Evolutionary conservation across 2,797 vertebrate genomes (phyloP).

Genomic region (Rhynchonycteris naso): DNA sequence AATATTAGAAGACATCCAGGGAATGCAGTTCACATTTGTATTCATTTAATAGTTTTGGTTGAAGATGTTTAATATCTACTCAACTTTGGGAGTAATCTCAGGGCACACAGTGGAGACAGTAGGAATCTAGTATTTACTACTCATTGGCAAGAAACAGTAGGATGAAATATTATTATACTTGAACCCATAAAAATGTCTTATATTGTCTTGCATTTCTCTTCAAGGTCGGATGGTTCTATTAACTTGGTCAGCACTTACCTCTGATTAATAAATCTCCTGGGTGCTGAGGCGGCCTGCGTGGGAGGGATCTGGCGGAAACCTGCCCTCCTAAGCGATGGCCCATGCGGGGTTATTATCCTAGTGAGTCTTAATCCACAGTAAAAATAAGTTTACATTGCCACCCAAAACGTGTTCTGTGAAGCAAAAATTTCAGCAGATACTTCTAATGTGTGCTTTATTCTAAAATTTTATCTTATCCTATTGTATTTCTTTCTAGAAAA

Average conservation of each 20-base stretch:
- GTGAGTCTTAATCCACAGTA: not conserved
- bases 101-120: not conserved
- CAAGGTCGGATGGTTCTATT: conserved; percentile 3
- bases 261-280: not conserved
- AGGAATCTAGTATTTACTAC: not conserved
- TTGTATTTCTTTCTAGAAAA: not conserved
- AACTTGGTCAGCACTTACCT: not conserved
- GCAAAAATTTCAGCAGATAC: not conserved
- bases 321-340: not conserved
- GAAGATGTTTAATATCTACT: conserved; percentile 6
- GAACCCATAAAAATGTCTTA: not conserved
- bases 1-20: not conserved
- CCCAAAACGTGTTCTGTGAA: not conserved
- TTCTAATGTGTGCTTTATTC: not conserved
- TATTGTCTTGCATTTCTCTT: conserved; percentile 20
- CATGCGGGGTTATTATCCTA: not conserved
- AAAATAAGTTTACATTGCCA: not conserved
- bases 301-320: not conserved
- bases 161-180: conserved; percentile 39
- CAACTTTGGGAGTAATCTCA: conserved; percentile 34
- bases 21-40: conserved; percentile 27
- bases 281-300: not conserved
- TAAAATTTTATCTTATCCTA: not conserved
- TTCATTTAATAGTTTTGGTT: conserved; percentile 39
- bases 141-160: not conserved